Evolutionary conservation across 2,113 vertebrate genomes (phyloP).

Genomic region (Sander lucioperca): DNA sequence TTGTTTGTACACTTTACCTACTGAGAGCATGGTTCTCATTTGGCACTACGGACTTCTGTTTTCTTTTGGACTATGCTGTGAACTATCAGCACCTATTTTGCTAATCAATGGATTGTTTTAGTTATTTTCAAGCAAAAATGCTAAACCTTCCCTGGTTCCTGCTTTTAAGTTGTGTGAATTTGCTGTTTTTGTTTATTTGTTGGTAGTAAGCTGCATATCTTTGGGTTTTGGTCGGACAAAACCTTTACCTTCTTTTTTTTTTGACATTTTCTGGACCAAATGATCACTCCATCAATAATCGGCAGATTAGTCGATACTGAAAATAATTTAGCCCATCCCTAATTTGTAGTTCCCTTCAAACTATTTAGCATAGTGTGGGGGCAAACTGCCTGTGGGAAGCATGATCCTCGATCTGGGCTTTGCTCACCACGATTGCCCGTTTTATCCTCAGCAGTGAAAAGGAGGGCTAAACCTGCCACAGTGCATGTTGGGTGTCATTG

Average conservation of each 20-base stretch:
- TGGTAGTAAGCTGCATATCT: constrained; percentile 2
- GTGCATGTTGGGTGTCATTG: constrained; percentile 77
- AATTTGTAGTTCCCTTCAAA: constrained; percentile 26
- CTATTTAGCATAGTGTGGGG: constrained; percentile 11
- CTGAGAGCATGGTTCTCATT: constrained; percentile 6
- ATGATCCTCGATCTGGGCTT: constrained; percentile 34
- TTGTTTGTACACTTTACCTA: constrained; percentile 1
- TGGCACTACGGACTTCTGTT: background rate
- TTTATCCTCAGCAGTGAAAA: constrained; percentile 61
- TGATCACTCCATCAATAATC: constrained; percentile 12
- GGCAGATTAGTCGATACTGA: background rate
- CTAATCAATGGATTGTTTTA: background rate
- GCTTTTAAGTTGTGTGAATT: constrained; percentile 14
- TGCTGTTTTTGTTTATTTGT: background rate
- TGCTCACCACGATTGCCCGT: constrained; percentile 30
- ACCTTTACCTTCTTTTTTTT: background rate
- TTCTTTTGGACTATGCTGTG: background rate
- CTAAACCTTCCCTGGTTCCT: background rate
- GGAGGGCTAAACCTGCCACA: constrained; percentile 66
- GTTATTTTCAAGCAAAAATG: background rate
- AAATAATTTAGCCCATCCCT: constrained; percentile 24
- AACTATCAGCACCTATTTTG: background rate
- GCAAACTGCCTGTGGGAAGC: constrained; percentile 23
- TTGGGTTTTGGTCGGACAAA: constrained; percentile 20
- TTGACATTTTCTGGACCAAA: background rate